Base-by-base conservation (phyloP, 2,888 invertebrate genomes). In the Acanthococcus lagerstroemiae region DNA sequence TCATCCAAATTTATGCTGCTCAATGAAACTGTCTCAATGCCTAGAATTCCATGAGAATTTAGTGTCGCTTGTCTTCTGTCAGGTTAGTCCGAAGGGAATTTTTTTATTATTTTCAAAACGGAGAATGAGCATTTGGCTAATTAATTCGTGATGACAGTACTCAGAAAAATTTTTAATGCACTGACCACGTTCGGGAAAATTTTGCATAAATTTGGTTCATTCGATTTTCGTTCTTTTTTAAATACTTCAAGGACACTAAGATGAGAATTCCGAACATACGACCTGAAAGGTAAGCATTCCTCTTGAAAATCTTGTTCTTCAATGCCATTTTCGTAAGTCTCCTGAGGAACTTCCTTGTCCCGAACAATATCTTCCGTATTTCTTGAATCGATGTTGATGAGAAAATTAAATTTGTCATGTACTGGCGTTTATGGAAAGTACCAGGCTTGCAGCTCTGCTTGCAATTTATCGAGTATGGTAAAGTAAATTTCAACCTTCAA, bases 31-130 rank as follows among this genome's bases (percentile, higher is more conserved):
- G 37, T 12, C 37, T 30, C 37, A 30, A 30, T 30, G 37, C 12
- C 12, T 12, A 30, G 37, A 30, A 30, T 12, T 9, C 7, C 37
- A 30, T 9, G 37, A 6, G 37, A 6, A 30, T 30, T 30, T 30
- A 30, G 12, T 6, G 7, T n/a, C n/a, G n/a, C n/a, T n/a, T 6
- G 12, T 30, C 37, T 30, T 30, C 37, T 9, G 7, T 30, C 37
- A 30, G 6, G 7, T 30, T 30, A 9, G 37, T 12, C 37, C 37
- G 37, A 30, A 30, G 37, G 12, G 12, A 30, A 9, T 30, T 55
- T 55, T 55, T 65, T 65, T 54, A 67, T 54, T 63, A 26, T 63
- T 52, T 63, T 63, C 52, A 63, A 63, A 37, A 26, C 25, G 27
- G 61, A 63, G 50, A 63, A 52, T 27, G 52, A 63, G 50, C 61